A percentile compares a stretch with the other conserved stretches of the same genome.
Conservation (phyloP, 2,797 vertebrate species). For the Periparus ater region DNA sequence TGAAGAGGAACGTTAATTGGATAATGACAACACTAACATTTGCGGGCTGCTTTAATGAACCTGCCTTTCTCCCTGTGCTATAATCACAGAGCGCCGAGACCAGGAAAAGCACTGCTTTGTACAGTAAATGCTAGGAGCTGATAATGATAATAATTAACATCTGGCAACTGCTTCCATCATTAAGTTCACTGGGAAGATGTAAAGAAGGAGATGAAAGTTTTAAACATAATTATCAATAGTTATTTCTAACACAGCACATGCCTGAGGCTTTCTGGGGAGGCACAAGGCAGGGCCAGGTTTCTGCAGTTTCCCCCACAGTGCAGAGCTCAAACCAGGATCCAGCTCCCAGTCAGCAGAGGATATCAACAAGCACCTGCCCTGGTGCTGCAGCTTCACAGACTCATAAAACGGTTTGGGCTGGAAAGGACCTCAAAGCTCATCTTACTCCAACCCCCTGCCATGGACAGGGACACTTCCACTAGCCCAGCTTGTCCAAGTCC, state of each 20-base stretch:
- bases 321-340: background rate
- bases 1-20: constrained; percentile 26
- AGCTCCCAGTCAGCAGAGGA: rapidly evolving
- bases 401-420: rapidly evolving
- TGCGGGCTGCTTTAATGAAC: constrained; percentile 33
- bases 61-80: background rate
- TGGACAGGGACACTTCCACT: background rate
- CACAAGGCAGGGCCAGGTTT: background rate
- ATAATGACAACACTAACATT: constrained; percentile 43
- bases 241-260: background rate
- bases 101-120: constrained; percentile 32
- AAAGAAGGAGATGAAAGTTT: constrained; percentile 57
- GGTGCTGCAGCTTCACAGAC: background rate
- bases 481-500: background rate
- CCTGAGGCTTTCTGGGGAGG: constrained; percentile 4
- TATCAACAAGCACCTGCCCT: rapidly evolving
- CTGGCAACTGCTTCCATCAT: constrained; percentile 53
- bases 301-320: background rate
- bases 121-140: constrained; percentile 18
- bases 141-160: constrained; percentile 68
- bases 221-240: constrained; percentile 21
- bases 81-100: constrained; percentile 44
- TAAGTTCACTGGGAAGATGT: constrained; percentile 42
- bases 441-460: background rate
- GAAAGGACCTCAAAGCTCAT: background rate